Evolutionary conservation across 2,888 invertebrate genomes (phyloP).

Genomic region (Macrophya alboannulata): DNA sequence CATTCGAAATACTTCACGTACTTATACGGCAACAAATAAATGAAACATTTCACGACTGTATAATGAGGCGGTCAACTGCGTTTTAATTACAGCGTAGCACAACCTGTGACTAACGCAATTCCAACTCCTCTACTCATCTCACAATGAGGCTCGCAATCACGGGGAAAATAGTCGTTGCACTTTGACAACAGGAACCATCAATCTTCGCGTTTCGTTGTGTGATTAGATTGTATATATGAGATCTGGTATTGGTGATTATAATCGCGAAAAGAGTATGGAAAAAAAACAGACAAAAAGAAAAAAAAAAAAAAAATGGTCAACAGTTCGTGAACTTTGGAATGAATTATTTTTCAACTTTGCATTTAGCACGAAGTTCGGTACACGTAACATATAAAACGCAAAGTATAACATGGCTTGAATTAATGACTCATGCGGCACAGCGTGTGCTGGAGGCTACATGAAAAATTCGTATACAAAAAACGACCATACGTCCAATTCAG

Average conservation of each 20-base stretch:
- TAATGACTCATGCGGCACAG: not conserved
- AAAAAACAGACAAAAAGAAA: not conserved
- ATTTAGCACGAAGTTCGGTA: not conserved
- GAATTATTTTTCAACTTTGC: conserved; percentile 24
- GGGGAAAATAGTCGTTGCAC: not conserved
- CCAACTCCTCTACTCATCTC: not conserved
- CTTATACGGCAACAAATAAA: not conserved
- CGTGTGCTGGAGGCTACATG: not conserved
- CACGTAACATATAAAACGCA: not conserved
- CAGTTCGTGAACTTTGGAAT: not conserved
- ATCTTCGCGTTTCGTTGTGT: not conserved
- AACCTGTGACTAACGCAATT: conserved; percentile 10
- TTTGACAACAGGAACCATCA: not conserved
- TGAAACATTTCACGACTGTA: not conserved
- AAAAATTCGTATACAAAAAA: conserved; percentile 13
- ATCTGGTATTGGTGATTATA: not conserved
- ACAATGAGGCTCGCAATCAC: conserved; percentile 23
- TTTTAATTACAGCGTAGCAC: not conserved
- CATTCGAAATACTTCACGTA: not conserved
- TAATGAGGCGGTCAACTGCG: not conserved
- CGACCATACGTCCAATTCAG: conserved; percentile 10
- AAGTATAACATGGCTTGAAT: conserved; percentile 35
- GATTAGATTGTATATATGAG: not conserved
- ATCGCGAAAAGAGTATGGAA: not conserved
- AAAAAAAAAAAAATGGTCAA: not conserved